These are phyloP conservation scores for Lepetodrilus schrolli DNA, from an alignment of 2,888 invertebrate species.

Conservation along the genomic window DNA sequence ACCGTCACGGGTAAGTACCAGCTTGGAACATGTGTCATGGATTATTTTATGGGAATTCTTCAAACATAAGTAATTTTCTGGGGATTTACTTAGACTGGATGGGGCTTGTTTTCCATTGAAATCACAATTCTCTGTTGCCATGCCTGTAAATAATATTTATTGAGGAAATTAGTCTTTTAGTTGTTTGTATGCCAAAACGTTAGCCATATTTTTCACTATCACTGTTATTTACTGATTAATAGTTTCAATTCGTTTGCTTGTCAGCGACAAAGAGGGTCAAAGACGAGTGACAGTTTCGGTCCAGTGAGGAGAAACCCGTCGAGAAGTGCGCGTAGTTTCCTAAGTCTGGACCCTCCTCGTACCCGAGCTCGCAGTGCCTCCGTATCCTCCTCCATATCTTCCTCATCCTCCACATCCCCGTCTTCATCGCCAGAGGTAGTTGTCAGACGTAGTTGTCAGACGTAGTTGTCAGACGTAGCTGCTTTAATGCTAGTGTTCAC, in stretches of 20 bases:
- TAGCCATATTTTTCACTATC: too few relatives aligned
- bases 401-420: slow-evolving; percentile 44
- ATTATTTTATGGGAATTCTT: too few relatives aligned
- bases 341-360: slow-evolving; percentile 44
- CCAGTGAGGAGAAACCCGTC: slow-evolving; percentile 53
- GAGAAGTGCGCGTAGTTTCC: slow-evolving; percentile 45
- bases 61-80: too few relatives aligned
- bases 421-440: slow-evolving; percentile 47
- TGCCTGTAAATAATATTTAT: too few relatives aligned
- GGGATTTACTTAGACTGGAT: too few relatives aligned
- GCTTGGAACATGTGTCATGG: too few relatives aligned
- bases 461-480: neutral
- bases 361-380: slow-evolving; percentile 54
- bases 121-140: too few relatives aligned
- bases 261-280: neutral
- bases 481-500: neutral
- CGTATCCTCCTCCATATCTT: slow-evolving; percentile 50
- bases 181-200: too few relatives aligned
- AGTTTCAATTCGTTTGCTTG: too few relatives aligned
- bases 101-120: too few relatives aligned
- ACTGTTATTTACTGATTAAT: too few relatives aligned
- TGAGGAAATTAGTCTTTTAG: too few relatives aligned
- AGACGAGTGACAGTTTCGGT: neutral
- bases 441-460: neutral
- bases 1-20: slow-evolving; percentile 36